Evolutionary conservation across 2,888 invertebrate species (phyloP).

Genomic region (Drosophila pullipes): DNA sequence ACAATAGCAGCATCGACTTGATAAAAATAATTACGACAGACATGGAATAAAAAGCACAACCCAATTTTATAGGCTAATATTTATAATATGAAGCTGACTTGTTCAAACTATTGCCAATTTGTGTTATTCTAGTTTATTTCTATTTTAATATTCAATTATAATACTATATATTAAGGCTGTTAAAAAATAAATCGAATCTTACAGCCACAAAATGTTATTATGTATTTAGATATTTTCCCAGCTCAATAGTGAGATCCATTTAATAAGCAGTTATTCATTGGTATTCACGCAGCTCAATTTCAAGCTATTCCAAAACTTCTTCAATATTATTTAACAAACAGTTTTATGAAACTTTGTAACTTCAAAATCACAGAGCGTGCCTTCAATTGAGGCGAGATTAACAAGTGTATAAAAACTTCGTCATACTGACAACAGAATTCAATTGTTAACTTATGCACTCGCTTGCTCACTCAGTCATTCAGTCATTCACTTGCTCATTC

Average conservation of each 20-base stretch:
- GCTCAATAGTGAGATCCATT: neutral
- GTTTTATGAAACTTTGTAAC: neutral
- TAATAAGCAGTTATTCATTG: neutral
- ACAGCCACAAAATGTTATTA: no score
- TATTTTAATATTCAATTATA: neutral
- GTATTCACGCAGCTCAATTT: neutral
- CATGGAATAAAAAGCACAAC: no score
- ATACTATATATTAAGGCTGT: neutral
- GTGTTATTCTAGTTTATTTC: neutral
- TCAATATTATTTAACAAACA: neutral
- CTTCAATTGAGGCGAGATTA: constrained; percentile 41
- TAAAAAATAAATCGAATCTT: neutral
- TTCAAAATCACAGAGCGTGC: constrained; percentile 6
- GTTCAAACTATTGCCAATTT: neutral
- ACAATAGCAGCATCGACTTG: neutral
- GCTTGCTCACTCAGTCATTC: constrained; percentile 17
- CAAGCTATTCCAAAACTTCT: neutral
- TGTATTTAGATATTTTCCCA: neutral
- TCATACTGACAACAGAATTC: constrained; percentile 53
- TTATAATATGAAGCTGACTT: neutral
- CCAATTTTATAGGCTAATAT: neutral
- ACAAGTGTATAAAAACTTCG: constrained; percentile 56
- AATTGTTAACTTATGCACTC: constrained; percentile 53
- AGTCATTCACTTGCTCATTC: constrained; percentile 44
- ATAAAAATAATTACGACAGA: neutral